A percentile compares a stretch with the other conserved stretches of the same genome.
These are phyloP conservation scores for Mythimna vitellina DNA, from an alignment of 2,888 invertebrate genomes.

Conservation along the genomic window DNA sequence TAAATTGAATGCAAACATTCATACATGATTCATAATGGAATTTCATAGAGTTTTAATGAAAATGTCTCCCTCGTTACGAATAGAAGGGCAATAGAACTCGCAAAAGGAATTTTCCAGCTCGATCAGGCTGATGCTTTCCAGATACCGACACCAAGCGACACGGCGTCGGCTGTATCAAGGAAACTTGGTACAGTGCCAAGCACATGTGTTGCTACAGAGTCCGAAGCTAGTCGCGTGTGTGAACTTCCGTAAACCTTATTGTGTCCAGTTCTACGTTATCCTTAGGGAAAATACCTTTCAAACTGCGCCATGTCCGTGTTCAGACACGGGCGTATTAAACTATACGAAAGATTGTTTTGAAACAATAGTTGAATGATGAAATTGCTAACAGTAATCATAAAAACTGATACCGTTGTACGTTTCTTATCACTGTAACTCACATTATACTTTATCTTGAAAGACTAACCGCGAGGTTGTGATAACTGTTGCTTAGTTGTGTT, in stretches of 20 bases:
- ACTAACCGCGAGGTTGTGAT: conserved; percentile 40
- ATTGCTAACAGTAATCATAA: conserved; percentile 43
- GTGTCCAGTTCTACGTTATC: not conserved
- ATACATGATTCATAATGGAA: conserved; percentile 42
- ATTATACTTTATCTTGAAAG: conserved; percentile 46
- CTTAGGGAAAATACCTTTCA: not conserved
- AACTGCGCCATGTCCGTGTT: not conserved
- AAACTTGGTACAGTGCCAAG: not conserved
- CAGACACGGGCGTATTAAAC: conserved; percentile 12
- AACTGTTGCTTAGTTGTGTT: conserved; percentile 23
- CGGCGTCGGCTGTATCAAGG: not conserved
- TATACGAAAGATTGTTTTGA: conserved; percentile 5
- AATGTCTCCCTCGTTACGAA: conserved; percentile 12
- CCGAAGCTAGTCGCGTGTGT: not conserved
- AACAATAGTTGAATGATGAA: conserved; percentile 35
- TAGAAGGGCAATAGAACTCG: conserved; percentile 7
- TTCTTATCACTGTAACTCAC: conserved; percentile 53
- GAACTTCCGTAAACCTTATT: not conserved
- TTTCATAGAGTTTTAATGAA: conserved; percentile 36
- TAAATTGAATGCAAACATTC: conserved; percentile 48
- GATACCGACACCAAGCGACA: not conserved
- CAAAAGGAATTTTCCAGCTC: conserved; percentile 37
- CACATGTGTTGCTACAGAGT: not conserved
- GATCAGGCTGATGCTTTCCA: conserved; percentile 25
- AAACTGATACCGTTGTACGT: conserved; percentile 51